phyloP scores from a whole-genome alignment of 1,140 invertebrate genomes.

The Araneus ventricosus region DNA sequence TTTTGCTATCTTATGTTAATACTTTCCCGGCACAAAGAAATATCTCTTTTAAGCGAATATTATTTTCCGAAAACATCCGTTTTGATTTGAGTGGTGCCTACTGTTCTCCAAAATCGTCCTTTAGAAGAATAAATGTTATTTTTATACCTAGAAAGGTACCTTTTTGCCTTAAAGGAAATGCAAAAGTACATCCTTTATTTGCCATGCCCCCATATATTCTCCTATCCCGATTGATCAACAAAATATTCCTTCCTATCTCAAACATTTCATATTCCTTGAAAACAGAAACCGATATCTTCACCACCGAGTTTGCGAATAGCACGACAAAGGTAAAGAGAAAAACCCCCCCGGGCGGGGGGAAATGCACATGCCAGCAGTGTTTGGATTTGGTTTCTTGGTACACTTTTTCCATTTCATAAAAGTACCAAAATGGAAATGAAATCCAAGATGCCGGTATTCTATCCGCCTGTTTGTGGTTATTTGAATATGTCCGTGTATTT shows the following conservation, averaged over 20 bases:
- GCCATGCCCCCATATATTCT: not conserved
- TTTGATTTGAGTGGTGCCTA: too few species aligned
- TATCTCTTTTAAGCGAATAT: too few species aligned
- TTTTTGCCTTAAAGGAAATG: not conserved
- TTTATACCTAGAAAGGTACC: too few species aligned
- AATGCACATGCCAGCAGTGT: not conserved
- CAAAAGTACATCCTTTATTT: not conserved
- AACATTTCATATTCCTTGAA: not conserved
- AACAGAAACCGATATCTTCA: not conserved
- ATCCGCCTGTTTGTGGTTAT: not conserved
- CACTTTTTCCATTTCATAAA: not conserved
- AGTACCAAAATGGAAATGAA: not conserved
- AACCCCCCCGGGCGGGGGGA: too few species aligned
- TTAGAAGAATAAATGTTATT: too few species aligned
- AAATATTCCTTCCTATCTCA: not conserved
- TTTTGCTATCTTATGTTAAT: too few species aligned
- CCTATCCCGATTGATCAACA: not conserved
- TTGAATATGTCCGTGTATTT: not conserved
- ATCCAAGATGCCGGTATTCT: not conserved
- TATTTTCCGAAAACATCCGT: too few species aligned
- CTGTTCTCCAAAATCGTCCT: too few species aligned
- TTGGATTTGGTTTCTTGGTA: not conserved
- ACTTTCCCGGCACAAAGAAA: too few species aligned
- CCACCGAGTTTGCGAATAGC: not conserved
- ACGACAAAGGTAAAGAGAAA: not conserved